Evolutionary conservation across 2,113 vertebrate genomes (phyloP), one percentile per base, ranked within the genome.

Genomic region (Butastur rufipennis): DNA sequence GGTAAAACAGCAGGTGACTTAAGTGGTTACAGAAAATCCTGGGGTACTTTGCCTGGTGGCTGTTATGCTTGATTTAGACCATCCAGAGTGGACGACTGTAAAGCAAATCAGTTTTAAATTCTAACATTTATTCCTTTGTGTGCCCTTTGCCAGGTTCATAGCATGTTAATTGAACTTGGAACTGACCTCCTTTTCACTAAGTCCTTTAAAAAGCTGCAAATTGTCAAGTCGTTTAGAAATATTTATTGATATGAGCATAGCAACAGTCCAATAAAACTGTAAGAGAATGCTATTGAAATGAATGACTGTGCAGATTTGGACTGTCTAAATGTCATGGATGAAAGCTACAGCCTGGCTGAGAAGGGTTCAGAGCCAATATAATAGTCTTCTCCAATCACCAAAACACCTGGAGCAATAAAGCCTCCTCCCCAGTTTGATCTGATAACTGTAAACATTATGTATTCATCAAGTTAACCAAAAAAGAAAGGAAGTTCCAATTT

Each of bases 1-100:
- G 97, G 97, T 93, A 98, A 98, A 98, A 98, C 88, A 98, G 96
- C 98, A 98, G 98, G 98, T 98, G 97, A 98, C 98, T 97, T 95
- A 88, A 97, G 94, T 96, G 55, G 78, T 93, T 93, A 95, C 92
- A 97, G 95, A 95, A 97, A 86, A 97, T 96, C 96, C 95, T 7
- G 95, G 94, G 81, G 93, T 98, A 96, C 83, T 97, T 50, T 98
- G 95, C 97, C 97, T 96, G 50, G 80, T 97, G 98, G 96, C 96
- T 81, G 91, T 98, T 99, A 97, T 90, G 84, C 96, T 98, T 97
- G 71, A 96, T 95, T 98, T 98, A 97, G 97, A 98, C 95, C 97
- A 97, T 97, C 95, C 85, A 96, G 95, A 93, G 94, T 55, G 80
- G 96, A 72, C 38, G 80, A 96, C 94, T 96, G 32, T 83, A 94